Evolutionary conservation across 2,888 invertebrate species (phyloP).

Genomic region (Ligdia adustata): DNA sequence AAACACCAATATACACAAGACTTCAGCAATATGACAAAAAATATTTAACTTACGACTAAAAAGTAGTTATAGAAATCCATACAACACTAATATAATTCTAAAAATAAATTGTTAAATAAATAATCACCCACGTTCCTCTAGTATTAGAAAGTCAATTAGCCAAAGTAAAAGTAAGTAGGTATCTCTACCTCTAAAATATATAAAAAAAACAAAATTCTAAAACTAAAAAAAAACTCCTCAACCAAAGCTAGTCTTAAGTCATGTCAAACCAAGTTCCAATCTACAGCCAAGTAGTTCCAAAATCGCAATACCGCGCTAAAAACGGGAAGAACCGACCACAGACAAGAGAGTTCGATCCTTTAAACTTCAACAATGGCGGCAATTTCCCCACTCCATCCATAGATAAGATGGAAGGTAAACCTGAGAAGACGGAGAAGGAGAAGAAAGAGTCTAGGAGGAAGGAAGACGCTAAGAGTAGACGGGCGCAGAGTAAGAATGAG

Average conservation of each 20-base stretch:
- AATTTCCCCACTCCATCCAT: constrained; percentile 61
- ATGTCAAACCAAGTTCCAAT: constrained; percentile 81
- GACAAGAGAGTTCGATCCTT: constrained; percentile 85
- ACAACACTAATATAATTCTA: too few species aligned
- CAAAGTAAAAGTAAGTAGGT: constrained; percentile 55
- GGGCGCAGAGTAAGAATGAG: constrained; percentile 56
- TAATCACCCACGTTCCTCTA: constrained; percentile 68
- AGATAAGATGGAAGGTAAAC: constrained; percentile 56
- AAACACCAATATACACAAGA: background rate
- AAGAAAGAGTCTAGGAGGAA: constrained; percentile 56
- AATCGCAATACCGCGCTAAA: constrained; percentile 67
- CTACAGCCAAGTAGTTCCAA: constrained; percentile 79
- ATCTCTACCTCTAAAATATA: constrained; percentile 26
- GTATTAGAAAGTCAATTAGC: constrained; percentile 68
- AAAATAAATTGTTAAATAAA: constrained; percentile 45
- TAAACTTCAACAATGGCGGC: constrained; percentile 85
- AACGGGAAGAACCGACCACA: constrained; percentile 46
- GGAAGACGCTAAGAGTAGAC: constrained; percentile 50
- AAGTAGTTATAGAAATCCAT: too few species aligned
- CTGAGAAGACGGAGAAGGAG: constrained; percentile 49
- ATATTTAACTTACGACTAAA: too few species aligned
- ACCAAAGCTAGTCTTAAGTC: constrained; percentile 71
- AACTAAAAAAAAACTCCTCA: constrained; percentile 30
- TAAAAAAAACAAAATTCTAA: constrained; percentile 31
- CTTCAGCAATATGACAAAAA: background rate